phyloP scores from a whole-genome alignment of 2,888 invertebrate species.

The Agonopterix arenella region DNA sequence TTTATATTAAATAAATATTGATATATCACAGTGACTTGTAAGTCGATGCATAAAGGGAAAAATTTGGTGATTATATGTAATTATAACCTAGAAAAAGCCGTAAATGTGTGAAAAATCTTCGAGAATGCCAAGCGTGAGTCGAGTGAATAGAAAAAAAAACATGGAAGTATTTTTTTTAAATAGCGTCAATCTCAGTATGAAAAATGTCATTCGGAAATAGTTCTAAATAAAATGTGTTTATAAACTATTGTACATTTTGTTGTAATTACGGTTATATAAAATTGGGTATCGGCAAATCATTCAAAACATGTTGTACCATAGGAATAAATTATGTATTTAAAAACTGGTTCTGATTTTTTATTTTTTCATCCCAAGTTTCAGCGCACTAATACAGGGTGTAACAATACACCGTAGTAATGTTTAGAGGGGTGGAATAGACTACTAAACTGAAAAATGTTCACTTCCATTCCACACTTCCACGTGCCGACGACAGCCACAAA shows the following conservation, averaged over 20 bases:
- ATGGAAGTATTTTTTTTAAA: background rate
- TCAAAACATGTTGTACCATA: conserved; percentile 69
- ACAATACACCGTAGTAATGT: no score
- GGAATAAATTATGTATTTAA: conserved; percentile 77
- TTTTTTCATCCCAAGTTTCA: conserved; percentile 7
- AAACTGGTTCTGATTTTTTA: conserved; percentile 34
- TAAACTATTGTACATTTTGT: conserved; percentile 20
- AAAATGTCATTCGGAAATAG: background rate
- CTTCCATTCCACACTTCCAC: no score
- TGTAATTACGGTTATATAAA: conserved; percentile 27
- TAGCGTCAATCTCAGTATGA: background rate
- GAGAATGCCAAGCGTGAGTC: conserved; percentile 38
- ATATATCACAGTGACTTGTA: background rate
- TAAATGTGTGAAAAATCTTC: conserved; percentile 11
- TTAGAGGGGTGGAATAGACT: no score
- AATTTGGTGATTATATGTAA: conserved; percentile 40
- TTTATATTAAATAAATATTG: conserved; percentile 47
- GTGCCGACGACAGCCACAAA: no score
- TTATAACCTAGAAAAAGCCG: conserved; percentile 16
- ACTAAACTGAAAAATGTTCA: no score
- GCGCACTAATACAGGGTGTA: no score
- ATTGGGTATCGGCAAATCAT: conserved; percentile 46
- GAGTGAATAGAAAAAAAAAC: conserved; percentile 3
- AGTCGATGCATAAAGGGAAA: conserved; percentile 7
- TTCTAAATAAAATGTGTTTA: background rate